These are phyloP conservation scores for Cataglyphis cursor DNA, from an alignment of 2,888 invertebrate genomes.

Conservation along the genomic window DNA sequence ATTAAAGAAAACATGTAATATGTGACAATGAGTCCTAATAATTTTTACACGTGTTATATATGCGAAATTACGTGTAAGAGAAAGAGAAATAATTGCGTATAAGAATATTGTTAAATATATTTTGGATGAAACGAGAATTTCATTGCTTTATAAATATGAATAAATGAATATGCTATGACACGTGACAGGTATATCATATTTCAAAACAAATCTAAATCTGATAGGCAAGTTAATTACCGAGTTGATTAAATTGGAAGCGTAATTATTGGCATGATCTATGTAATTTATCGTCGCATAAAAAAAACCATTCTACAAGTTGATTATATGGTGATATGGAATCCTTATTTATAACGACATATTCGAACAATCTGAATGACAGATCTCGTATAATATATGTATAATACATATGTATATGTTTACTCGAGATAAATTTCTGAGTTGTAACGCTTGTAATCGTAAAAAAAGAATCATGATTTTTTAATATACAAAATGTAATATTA, in stretches of 20 bases:
- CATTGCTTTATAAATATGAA: constrained; percentile 2
- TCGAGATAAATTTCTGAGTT: background rate
- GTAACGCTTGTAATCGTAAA: background rate
- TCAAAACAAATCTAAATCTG: constrained; percentile 5
- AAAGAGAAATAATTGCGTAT: background rate
- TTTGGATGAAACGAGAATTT: background rate
- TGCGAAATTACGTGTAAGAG: background rate
- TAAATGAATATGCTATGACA: constrained; percentile 11
- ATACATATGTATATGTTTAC: constrained; percentile 3
- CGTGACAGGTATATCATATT: constrained; percentile 13
- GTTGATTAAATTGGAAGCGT: constrained; percentile 36
- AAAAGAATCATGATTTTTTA: background rate
- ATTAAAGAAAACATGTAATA: background rate
- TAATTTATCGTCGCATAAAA: constrained; percentile 42
- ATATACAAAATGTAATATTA: background rate
- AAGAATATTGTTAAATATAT: background rate
- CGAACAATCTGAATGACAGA: constrained; percentile 5
- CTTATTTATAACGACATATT: constrained; percentile 18
- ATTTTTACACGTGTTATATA: background rate
- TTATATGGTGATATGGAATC: constrained; percentile 24
- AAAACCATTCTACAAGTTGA: constrained; percentile 40
- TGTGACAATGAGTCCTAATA: background rate
- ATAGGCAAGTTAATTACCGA: constrained; percentile 40
- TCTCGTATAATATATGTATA: background rate
- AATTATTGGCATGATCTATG: constrained; percentile 37